Percentiles rank a stretch among this genome's conserved stretches.
Evolutionary conservation across 2,888 invertebrate species (phyloP).

Genomic region (Brachylomia viminalis): DNA sequence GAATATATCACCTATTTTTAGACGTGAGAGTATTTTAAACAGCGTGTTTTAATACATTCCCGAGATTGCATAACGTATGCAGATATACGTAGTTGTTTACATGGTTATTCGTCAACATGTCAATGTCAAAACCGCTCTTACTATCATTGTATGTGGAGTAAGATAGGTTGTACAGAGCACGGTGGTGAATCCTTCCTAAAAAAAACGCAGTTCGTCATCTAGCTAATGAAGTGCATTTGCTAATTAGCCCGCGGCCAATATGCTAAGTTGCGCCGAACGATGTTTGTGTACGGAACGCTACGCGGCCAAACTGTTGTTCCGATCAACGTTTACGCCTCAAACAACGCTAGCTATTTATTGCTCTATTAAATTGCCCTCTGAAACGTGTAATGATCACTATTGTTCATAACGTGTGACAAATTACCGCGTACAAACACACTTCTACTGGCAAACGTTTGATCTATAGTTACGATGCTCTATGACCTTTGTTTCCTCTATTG

Average conservation of each 20-base stretch:
- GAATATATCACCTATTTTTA: slow-evolving; percentile 55
- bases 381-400: slow-evolving; percentile 45
- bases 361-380: slow-evolving; percentile 49
- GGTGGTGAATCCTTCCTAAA: background rate
- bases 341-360: slow-evolving; percentile 52
- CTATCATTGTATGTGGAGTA: background rate
- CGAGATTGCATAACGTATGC: slow-evolving; percentile 49
- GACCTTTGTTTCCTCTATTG: background rate
- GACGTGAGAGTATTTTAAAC: slow-evolving; percentile 58
- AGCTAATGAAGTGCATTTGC: slow-evolving; percentile 7
- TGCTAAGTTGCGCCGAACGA: background rate
- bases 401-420: slow-evolving; percentile 52
- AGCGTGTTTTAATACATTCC: slow-evolving; percentile 53
- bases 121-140: background rate
- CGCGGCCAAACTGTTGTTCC: slow-evolving; percentile 28
- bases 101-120: slow-evolving; percentile 19
- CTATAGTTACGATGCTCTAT: slow-evolving; percentile 9
- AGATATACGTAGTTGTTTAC: slow-evolving; percentile 29
- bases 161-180: background rate
- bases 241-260: slow-evolving; percentile 27
- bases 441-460: background rate
- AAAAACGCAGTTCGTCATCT: background rate
- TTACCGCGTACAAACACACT: slow-evolving; percentile 11
- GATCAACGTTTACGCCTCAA: slow-evolving; percentile 29
- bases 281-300: slow-evolving; percentile 17